Conservation (phyloP, 1,140 invertebrate species). For the Lethrus apterus region DNA sequence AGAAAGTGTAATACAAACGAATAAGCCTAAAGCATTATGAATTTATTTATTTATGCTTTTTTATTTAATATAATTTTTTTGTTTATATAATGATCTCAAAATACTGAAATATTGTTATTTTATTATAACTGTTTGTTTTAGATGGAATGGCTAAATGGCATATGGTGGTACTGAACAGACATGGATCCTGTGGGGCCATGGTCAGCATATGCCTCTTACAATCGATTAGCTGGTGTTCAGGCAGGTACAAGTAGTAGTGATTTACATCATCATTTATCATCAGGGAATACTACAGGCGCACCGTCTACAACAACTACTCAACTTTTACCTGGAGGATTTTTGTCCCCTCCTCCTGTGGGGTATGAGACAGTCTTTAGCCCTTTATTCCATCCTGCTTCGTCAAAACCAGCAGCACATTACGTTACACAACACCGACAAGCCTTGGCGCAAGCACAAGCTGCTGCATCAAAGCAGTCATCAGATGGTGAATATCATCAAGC, state of each 20-base stretch:
- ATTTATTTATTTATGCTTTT: conserved; percentile 1
- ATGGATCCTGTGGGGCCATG: conserved; percentile 77
- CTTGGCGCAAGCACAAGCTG: conserved; percentile 35
- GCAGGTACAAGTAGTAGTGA: conserved; percentile 44
- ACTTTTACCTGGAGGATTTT: conserved; percentile 60
- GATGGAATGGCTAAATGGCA: conserved; percentile 38
- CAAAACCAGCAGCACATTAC: conserved; percentile 56
- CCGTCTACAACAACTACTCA: conserved; percentile 48
- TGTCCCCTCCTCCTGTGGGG: conserved; percentile 57
- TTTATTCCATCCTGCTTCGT: conserved; percentile 59
- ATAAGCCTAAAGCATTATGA: too few species aligned
- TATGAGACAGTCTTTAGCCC: conserved; percentile 67
- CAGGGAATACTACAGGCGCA: conserved; percentile 42
- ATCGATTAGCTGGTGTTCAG: conserved; percentile 56
- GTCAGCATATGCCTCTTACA: conserved; percentile 65
- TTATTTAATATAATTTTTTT: conserved; percentile 1
- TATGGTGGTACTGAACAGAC: conserved; percentile 15
- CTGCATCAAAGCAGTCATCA: conserved; percentile 48
- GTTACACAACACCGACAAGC: conserved; percentile 42
- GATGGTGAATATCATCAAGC: conserved; percentile 47
- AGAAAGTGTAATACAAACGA: too few species aligned
- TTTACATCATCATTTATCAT: conserved; percentile 56
- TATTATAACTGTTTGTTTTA: conserved; percentile 24
- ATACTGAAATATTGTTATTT: not conserved
- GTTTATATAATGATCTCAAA: not conserved